A percentile compares a stretch with the other conserved stretches of the same genome.
These are phyloP conservation scores for Streblospio benedicti DNA, from an alignment of 1,140 invertebrate genomes.

Conservation along the genomic window DNA sequence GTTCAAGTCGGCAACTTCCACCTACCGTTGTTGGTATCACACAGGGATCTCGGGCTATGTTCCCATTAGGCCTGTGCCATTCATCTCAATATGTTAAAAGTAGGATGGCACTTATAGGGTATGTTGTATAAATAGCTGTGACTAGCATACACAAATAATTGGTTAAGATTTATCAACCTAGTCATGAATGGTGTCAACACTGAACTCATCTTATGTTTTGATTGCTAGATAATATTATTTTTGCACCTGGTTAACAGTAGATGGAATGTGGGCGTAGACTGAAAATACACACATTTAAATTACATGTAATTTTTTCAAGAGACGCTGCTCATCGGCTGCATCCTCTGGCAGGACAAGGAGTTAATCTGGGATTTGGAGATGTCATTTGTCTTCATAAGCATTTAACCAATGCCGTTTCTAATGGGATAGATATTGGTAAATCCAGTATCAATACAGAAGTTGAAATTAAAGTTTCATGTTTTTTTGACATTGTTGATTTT, in stretches of 20 bases:
- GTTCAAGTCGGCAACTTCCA: conserved; percentile 56
- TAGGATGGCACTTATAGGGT: conserved; percentile 75
- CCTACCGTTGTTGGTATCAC: conserved; percentile 64
- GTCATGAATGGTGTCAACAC: not conserved
- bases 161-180: not conserved
- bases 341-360: conserved; percentile 92
- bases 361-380: conserved; percentile 95
- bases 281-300: too few species aligned
- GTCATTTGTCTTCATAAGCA: conserved; percentile 62
- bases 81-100: conserved; percentile 69
- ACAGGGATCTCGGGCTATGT: conserved; percentile 64
- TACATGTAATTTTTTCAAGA: too few species aligned
- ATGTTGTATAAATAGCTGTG: conserved; percentile 23
- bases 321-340: conserved; percentile 95
- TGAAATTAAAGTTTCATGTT: too few species aligned
- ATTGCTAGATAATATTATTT: too few species aligned
- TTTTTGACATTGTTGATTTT: too few species aligned
- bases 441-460: not conserved
- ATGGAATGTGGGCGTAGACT: too few species aligned
- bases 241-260: too few species aligned
- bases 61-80: conserved; percentile 86
- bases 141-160: not conserved
- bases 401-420: conserved; percentile 60
- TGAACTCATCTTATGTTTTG: too few species aligned
- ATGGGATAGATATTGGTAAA: conserved; percentile 66